Evolutionary conservation across 2,113 vertebrate genomes (phyloP), one percentile per base, ranked within the genome.

Genomic region (Dendropsophus ebraccatus): DNA sequence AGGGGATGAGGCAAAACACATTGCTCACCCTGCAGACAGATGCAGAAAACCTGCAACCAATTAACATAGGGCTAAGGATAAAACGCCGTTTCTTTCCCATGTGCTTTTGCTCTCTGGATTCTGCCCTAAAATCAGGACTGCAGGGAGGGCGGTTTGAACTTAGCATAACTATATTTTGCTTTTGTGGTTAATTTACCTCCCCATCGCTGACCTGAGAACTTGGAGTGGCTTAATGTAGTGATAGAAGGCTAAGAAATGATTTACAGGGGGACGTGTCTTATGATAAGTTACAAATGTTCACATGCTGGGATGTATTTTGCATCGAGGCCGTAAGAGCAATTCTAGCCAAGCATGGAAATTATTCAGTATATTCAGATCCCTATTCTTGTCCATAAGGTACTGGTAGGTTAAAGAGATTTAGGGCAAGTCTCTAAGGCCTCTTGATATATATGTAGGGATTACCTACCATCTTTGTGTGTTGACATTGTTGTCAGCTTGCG

Each of bases 11-110:
- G 76, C n/a, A 72, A 80, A 86, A 80, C 84, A 79, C 84, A 79
- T 83, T 86, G 75, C 54, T 80, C 58, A 45, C 56, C 77, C 54
- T 62, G 76, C 25, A 78, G 74, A 79, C 76, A 86, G 65, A 86
- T 72, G 62, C 54, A 47, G 78, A 62, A 35, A 58, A 81, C 72
- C 85, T 86, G 85, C 69, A 86, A 86, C 35, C 85, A 86, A 86
- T 86, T 86, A 86, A 74, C 73, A 58, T 30, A 81, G 54, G 25
- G 37, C 49, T 81, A 49, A 41, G 47, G 85, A 73, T 81, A 60
- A 79, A 74, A 81, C 60, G n/a, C 35, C 12, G 35, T 9, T 70
- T 56, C 67, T 41, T 70, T 86, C 77, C 70, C 78, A 56, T 74
- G 77, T 73, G 65, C 67, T 28, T 58, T 60, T 81, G 85, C 67